Evolutionary conservation across 1,140 invertebrate genomes (phyloP).

Genomic region (Hylaeus volcanicus): DNA sequence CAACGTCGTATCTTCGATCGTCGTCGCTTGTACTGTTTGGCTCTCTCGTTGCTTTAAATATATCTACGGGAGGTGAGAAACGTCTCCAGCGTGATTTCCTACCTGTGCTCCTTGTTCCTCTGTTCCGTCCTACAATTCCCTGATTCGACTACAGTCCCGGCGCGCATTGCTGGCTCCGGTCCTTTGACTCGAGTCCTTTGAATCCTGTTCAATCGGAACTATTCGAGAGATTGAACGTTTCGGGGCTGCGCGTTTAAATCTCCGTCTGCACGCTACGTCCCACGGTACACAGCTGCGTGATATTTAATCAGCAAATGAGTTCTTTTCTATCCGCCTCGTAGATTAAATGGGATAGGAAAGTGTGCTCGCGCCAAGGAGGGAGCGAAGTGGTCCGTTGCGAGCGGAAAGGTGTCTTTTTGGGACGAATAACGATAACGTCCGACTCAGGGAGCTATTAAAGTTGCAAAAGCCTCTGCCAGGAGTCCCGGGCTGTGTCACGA

Average conservation of each 20-base stretch:
- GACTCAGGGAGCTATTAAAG: conserved; percentile 25
- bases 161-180: not conserved
- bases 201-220: not conserved
- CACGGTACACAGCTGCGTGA: not conserved
- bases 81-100: not conserved
- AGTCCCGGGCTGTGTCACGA: conserved; percentile 1
- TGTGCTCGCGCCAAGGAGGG: too few relatives aligned
- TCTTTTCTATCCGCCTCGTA: not conserved
- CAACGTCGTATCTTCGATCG: conserved; percentile 60
- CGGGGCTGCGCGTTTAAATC: not conserved
- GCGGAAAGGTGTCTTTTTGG: not conserved
- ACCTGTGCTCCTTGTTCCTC: not conserved
- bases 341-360: not conserved
- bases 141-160: not conserved
- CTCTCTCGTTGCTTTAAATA: not conserved
- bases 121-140: not conserved
- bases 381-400: too few relatives aligned
- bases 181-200: conserved; percentile 14
- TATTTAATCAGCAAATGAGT: conserved; percentile 20
- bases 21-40: not conserved
- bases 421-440: conserved; percentile 34
- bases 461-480: conserved; percentile 10
- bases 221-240: conserved; percentile 13
- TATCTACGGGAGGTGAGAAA: not conserved
- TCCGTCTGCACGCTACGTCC: not conserved